Percentiles rank a stretch among this genome's conserved stretches.
Evolutionary conservation across 2,797 vertebrate genomes (phyloP).

Genomic region (Luscinia luscinia): DNA sequence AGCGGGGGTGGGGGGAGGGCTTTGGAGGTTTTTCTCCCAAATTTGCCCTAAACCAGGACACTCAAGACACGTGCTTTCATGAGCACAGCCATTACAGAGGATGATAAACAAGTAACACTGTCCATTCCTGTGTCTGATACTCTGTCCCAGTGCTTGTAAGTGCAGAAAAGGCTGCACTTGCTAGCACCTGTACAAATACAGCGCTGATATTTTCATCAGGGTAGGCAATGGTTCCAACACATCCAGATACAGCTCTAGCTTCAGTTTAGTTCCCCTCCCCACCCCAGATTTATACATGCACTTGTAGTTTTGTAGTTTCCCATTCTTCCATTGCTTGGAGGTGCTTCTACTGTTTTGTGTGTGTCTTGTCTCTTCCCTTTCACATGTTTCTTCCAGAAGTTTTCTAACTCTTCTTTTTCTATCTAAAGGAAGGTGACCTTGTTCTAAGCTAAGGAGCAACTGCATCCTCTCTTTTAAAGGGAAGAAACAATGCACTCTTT

Average conservation of each 20-base stretch:
- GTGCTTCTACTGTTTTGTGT: background rate
- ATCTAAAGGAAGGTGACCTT: background rate
- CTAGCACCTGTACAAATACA: background rate
- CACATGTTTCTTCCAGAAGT: background rate
- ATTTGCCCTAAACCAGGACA: too few species aligned
- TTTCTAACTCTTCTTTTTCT: background rate
- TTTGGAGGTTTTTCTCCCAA: too few species aligned
- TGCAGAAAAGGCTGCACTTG: rapidly evolving
- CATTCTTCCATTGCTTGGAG: background rate
- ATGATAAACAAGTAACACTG: background rate
- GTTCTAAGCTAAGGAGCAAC: background rate
- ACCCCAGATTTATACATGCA: background rate
- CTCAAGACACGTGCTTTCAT: background rate
- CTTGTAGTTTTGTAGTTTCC: background rate
- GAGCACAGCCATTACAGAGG: background rate
- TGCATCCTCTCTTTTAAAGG: background rate
- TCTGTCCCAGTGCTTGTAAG: background rate
- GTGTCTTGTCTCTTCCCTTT: background rate
- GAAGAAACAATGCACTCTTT: constrained; percentile 24
- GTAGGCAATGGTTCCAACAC: background rate
- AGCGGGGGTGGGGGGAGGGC: too few species aligned
- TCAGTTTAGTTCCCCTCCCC: background rate
- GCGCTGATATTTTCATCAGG: background rate
- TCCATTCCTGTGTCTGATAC: background rate
- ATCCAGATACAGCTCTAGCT: background rate